Evolutionary conservation across 2,113 vertebrate genomes (phyloP), one percentile per base, ranked within the genome.

Genomic region (Scalopus aquaticus): DNA sequence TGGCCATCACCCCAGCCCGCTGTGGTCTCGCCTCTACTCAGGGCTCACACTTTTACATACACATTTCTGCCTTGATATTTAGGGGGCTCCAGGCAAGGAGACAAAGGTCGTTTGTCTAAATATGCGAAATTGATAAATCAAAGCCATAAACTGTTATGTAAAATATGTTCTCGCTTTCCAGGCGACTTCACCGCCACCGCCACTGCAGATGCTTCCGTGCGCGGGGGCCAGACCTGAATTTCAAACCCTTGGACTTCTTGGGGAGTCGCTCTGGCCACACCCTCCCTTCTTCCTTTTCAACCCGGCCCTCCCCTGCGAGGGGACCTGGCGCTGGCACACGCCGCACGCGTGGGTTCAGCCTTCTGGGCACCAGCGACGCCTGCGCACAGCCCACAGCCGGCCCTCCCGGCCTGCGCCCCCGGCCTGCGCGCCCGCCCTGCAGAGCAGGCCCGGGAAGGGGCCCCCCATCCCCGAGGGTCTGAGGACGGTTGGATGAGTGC

Each of bases 101-200:
- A 56, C 24, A 51, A 56, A 87, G 30, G 73, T 26, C 79, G n/a
- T 76, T 74, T 86, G 8, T 90, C 58, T 60, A 67, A 80, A 93
- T 35, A 35, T 1, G 17, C 26, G 67, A 73, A 80, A 49, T 13
- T 58, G 85, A 67, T 30, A 46, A 51, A 60, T 90, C 72, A 80
- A 65, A 58, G 46, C 35, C 74, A 93, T 5, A 58, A 85, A 37
- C 44, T n/a, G 13, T 69, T 26, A 69, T 26, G 32, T 42, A 82
- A 72, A 90, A 62, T 20, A 10, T n/a, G 16, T 46, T 65, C 42
- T 9, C 7, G 49, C 49, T 51, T 44, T 44, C 44, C 9, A 51
- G 49, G 3, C 7, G 49, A 51, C 49, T 9, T 51, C 12, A 51
- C n/a, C n/a, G n/a, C 49, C 15, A 13, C 56, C 20, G 56, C 22